These are phyloP conservation scores for human DNA, from an alignment of 2,113 vertebrate genomes.

Conservation along the genomic window DNA sequence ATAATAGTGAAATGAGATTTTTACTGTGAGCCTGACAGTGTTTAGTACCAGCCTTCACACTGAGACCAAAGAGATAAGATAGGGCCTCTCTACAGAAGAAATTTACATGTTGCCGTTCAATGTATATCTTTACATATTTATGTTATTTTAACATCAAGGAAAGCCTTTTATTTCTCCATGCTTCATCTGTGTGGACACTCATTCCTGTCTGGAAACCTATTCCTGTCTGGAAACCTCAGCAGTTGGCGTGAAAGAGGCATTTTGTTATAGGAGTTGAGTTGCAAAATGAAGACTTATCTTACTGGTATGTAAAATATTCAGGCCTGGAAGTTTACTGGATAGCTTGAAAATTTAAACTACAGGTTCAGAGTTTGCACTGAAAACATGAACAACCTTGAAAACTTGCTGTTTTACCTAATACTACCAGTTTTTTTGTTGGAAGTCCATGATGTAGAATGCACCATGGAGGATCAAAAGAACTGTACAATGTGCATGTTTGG, in stretches of 20 bases:
- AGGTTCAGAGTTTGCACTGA: background rate
- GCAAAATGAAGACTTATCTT: background rate
- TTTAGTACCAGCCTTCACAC: background rate
- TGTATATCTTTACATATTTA: constrained; percentile 3
- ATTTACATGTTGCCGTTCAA: background rate
- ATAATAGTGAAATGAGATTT: background rate
- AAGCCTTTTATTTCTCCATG: constrained; percentile 6
- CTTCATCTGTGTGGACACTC: background rate
- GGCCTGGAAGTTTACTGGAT: background rate
- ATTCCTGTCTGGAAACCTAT: constrained; percentile 3
- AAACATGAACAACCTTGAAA: background rate
- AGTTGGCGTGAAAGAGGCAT: background rate
- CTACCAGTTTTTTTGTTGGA: background rate
- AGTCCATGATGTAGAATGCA: background rate
- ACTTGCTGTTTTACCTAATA: background rate
- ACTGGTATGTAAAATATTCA: background rate
- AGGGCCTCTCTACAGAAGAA: background rate
- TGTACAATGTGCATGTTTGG: background rate
- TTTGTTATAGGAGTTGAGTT: background rate
- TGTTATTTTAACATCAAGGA: background rate
- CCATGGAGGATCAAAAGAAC: background rate
- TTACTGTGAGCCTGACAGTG: background rate
- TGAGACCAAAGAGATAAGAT: background rate
- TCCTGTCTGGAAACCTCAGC: background rate
- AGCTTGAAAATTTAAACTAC: background rate